These are phyloP conservation scores for Pollenia angustigena DNA, from an alignment of 2,888 invertebrate species.

Conservation along the genomic window DNA sequence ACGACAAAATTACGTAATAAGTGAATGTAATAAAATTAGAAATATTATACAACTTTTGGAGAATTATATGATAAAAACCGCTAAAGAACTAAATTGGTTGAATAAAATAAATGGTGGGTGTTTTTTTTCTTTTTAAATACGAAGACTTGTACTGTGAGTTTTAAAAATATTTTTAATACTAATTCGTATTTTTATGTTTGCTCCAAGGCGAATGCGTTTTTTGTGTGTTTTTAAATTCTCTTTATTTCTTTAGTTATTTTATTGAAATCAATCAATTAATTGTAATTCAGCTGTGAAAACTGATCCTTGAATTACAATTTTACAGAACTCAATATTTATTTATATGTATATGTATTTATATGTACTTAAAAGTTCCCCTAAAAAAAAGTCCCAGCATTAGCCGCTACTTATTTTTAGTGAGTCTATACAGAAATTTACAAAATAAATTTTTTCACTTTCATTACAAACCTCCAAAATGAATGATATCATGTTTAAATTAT, in stretches of 20 bases:
- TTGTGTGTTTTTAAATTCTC: background rate
- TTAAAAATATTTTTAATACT: background rate
- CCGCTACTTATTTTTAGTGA: too few relatives aligned
- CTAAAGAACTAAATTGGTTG: background rate
- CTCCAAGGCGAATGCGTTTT: background rate
- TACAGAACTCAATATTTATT: background rate
- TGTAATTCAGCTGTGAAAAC: background rate
- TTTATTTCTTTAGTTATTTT: background rate
- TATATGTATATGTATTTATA: too few relatives aligned
- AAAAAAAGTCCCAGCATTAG: too few relatives aligned
- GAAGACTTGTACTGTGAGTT: background rate
- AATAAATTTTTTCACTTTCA: too few relatives aligned
- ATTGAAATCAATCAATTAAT: slow-evolving; percentile 1
- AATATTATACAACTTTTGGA: slow-evolving; percentile 9
- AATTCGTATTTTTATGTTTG: background rate
- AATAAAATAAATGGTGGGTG: background rate
- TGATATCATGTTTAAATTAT: too few relatives aligned
- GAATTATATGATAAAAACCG: background rate
- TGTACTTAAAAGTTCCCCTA: too few relatives aligned
- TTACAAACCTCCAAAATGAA: too few relatives aligned
- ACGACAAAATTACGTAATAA: slow-evolving; percentile 3
- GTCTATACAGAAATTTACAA: too few relatives aligned
- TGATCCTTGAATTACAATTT: background rate
- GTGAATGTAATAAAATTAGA: slow-evolving; percentile 2
- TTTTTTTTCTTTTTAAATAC: background rate